Conservation (phyloP, 2,797 vertebrate genomes). For the Urophycis tenuis region DNA sequence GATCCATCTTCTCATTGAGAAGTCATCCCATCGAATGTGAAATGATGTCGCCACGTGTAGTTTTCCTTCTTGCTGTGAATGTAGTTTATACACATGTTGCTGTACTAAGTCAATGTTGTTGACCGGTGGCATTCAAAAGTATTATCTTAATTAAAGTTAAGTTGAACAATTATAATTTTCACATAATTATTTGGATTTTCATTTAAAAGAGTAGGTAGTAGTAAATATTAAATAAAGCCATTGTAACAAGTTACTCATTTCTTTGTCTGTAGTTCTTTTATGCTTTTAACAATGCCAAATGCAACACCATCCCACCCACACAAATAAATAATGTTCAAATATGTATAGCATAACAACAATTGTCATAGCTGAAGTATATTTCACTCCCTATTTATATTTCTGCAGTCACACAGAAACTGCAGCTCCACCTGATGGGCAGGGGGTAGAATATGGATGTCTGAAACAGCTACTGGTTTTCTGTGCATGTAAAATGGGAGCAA, state of each 20-base stretch:
- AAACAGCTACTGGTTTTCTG: too few species aligned
- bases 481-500: too few species aligned
- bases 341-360: too few species aligned
- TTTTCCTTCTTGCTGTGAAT: too few species aligned
- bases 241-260: background rate
- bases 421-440: too few species aligned
- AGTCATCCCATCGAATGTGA: background rate
- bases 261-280: background rate
- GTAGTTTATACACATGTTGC: background rate
- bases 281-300: background rate
- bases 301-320: background rate
- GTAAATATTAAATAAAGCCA: background rate
- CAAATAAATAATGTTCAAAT: too few species aligned
- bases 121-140: background rate
- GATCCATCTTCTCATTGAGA: background rate
- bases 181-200: background rate
- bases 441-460: too few species aligned
- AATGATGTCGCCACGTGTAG: background rate
- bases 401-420: too few species aligned
- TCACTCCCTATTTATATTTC: too few species aligned
- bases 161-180: background rate
- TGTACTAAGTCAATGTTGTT: background rate
- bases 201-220: background rate
- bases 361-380: too few species aligned
- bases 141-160: background rate